Evolutionary conservation across 2,113 vertebrate species (phyloP).

Genomic region (Tapirus terrestris): DNA sequence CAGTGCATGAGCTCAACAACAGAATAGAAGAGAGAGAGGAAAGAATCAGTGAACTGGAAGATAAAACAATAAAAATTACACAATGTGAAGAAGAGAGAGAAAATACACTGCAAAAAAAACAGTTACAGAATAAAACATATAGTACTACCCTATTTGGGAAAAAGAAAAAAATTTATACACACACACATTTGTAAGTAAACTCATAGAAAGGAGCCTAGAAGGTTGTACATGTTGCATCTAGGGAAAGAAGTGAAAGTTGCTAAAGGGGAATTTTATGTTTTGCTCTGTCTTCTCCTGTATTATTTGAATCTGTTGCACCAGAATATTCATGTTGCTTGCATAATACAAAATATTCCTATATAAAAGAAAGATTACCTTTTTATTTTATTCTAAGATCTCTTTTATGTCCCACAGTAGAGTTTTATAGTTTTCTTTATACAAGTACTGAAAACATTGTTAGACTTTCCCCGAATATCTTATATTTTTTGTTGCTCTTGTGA

Average conservation of each 20-base stretch:
- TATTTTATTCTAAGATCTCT: neutral
- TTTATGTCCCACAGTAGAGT: neutral
- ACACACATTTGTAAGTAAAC: neutral
- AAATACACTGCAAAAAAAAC: neutral
- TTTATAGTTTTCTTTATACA: neutral
- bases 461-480: neutral
- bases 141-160: neutral
- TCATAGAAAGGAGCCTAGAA: neutral
- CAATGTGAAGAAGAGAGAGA: neutral
- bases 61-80: neutral
- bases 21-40: neutral
- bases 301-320: neutral
- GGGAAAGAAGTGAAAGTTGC: neutral
- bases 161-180: neutral
- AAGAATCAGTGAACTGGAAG: neutral
- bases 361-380: neutral
- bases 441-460: neutral
- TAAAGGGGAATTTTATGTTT: neutral
- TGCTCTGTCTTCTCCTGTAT: neutral
- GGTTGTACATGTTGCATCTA: neutral
- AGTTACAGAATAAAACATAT: neutral
- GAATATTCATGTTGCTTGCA: neutral
- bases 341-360: neutral
- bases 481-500: neutral
- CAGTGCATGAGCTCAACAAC: neutral